Evolutionary conservation across 2,888 invertebrate species (phyloP).

Genomic region (Tetragonula carbonaria): DNA sequence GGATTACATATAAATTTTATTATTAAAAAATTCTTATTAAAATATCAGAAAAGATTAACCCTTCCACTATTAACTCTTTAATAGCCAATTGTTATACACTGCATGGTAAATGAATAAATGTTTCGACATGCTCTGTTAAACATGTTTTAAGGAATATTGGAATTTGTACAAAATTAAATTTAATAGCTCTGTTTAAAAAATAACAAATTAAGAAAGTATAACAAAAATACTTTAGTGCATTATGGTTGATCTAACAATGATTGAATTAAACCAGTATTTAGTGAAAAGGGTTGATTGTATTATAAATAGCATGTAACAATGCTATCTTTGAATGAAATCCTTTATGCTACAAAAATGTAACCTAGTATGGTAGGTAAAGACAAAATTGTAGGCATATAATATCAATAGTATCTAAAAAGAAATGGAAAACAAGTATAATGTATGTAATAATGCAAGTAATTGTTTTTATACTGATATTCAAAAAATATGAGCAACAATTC

Average conservation of each 20-base stretch:
- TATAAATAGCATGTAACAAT: too few relatives aligned
- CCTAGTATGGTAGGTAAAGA: too few relatives aligned
- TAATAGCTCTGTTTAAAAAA: background rate
- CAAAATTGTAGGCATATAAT: too few relatives aligned
- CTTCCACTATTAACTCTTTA: background rate
- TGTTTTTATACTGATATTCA: too few relatives aligned
- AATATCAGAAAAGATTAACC: conserved; percentile 13
- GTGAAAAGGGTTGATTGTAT: too few relatives aligned
- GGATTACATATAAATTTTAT: conserved; percentile 43
- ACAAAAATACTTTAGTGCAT: background rate
- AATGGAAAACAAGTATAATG: too few relatives aligned
- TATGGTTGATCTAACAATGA: background rate
- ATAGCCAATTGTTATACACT: background rate
- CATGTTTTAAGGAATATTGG: background rate
- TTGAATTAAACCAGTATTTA: background rate
- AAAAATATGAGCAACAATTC: too few relatives aligned
- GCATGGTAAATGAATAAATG: background rate
- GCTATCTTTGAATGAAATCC: too few relatives aligned
- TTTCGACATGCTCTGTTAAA: background rate
- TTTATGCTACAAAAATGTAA: too few relatives aligned
- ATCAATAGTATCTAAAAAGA: too few relatives aligned
- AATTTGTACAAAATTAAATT: background rate
- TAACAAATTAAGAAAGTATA: background rate
- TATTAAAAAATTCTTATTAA: conserved; percentile 13
- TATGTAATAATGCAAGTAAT: too few relatives aligned